Base-by-base conservation (phyloP, 1,140 invertebrate genomes). In the Wiebesia pumilae region DNA sequence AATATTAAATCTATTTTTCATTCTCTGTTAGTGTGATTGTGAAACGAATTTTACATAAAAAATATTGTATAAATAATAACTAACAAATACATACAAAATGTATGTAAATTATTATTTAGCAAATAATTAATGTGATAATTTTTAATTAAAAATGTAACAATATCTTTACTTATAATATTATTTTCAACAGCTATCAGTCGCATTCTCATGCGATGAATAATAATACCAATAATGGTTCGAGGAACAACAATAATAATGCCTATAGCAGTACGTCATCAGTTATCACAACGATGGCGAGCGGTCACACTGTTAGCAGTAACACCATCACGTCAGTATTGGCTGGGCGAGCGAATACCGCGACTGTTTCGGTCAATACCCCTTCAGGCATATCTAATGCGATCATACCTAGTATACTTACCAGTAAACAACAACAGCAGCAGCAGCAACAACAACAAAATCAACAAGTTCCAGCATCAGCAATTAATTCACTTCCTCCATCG, bases 311-410 rank as follows among this genome's bases (percentile, higher is more conserved):
- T 19, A 96, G 96, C 77, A 95, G 96, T 88, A 97, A 97, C 88
- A 97, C 96, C 0, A 96, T 97, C 54, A 97, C 97, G 0, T 97
- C 96, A 30, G 96, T 97, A 10, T 91, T 97, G 71, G 96, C 96
- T 21, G 96, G 96, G 35, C 95, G 95, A 91, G 95, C 96, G 0
- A 96, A 96, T 88, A 97, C 96, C 0, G 95, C 95, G 6, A 96
- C 96, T 0, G 96, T 96, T 7, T 96, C 97, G 14, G 95, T 97
- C 69, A 96, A 96, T 89, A 95, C 95, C 7, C 95, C 96, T 30
- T 94, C 95, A 58, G 93, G 90, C 2, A 90, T 92, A 85, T 88
- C 91, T 12, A 93, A 92, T 90, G 89, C 91, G 10, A 90, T 90
- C 75, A 91, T 93, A 86, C 90, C 91, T 12, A 91, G 90, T 89